Conservation (phyloP, 2,888 invertebrate species). For the Agrotis ipsilon region DNA sequence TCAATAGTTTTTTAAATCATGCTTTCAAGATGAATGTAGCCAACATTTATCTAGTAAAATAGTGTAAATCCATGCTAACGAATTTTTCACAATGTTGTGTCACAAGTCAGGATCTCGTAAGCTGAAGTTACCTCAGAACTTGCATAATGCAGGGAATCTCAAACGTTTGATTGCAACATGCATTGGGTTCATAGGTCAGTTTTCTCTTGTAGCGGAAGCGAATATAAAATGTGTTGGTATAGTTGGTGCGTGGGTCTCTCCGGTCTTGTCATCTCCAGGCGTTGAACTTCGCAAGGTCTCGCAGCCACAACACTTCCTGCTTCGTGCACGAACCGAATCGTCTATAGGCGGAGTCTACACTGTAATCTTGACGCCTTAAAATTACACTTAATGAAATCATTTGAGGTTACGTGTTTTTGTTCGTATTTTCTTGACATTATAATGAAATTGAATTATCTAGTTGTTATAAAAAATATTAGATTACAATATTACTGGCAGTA, state of each 20-base stretch:
- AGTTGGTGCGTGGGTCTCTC: constrained; percentile 61
- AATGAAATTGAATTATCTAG: constrained; percentile 26
- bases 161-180: constrained; percentile 71
- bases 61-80: background rate
- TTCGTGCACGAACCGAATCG: constrained; percentile 71
- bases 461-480: background rate
- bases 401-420: constrained; percentile 40
- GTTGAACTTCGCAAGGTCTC: constrained; percentile 85
- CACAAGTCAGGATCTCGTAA: constrained; percentile 59
- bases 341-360: constrained; percentile 69
- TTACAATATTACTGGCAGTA: constrained; percentile 1
- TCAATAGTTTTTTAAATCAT: background rate
- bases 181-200: constrained; percentile 78
- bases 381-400: constrained; percentile 52
- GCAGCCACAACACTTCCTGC: constrained; percentile 77
- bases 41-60: background rate
- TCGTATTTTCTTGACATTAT: constrained; percentile 28
- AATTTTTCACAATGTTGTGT: constrained; percentile 61
- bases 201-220: constrained; percentile 84
- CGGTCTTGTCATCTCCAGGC: constrained; percentile 73
- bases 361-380: constrained; percentile 42
- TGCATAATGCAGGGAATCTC: constrained; percentile 70
- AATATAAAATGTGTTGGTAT: constrained; percentile 68
- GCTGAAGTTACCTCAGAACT: constrained; percentile 52
- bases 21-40: background rate